Conservation (phyloP, 2,888 invertebrate genomes). For the Plebejus argus region DNA sequence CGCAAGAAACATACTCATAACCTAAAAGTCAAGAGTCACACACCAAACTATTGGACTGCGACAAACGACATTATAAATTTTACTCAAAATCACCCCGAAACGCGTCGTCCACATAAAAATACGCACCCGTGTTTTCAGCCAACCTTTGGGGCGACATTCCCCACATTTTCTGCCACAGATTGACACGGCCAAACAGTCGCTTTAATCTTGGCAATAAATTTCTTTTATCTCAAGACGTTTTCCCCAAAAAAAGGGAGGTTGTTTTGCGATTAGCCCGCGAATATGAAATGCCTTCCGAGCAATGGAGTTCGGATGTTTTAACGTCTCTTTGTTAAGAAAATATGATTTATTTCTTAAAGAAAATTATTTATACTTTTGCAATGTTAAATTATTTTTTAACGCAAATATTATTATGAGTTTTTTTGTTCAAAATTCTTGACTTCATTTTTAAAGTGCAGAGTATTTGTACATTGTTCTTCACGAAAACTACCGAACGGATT, state of each 20-base stretch:
- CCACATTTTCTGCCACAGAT: conserved; percentile 55
- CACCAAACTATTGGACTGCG: too few relatives aligned
- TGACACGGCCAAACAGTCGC: conserved; percentile 70
- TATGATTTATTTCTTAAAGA: background rate
- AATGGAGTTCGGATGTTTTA: conserved; percentile 23
- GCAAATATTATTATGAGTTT: background rate
- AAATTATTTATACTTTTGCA: background rate
- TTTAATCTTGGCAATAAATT: conserved; percentile 76
- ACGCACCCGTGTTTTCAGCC: conserved; percentile 33
- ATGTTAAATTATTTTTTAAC: background rate
- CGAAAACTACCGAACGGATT: too few relatives aligned
- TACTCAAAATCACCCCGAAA: background rate
- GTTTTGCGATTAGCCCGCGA: conserved; percentile 52
- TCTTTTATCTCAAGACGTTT: conserved; percentile 62
- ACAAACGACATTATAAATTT: too few relatives aligned
- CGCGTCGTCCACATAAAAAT: background rate
- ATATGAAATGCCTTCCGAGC: conserved; percentile 32
- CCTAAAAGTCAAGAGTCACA: too few relatives aligned
- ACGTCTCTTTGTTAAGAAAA: background rate
- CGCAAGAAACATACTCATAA: too few relatives aligned
- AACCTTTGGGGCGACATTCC: conserved; percentile 46
- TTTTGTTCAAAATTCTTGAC: background rate
- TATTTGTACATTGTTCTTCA: too few relatives aligned
- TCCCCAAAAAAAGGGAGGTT: conserved; percentile 49
- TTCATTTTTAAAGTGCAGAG: too few relatives aligned